Evolutionary conservation across 2,113 vertebrate species (phyloP).

Genomic region (Megatriorchis doriae): DNA sequence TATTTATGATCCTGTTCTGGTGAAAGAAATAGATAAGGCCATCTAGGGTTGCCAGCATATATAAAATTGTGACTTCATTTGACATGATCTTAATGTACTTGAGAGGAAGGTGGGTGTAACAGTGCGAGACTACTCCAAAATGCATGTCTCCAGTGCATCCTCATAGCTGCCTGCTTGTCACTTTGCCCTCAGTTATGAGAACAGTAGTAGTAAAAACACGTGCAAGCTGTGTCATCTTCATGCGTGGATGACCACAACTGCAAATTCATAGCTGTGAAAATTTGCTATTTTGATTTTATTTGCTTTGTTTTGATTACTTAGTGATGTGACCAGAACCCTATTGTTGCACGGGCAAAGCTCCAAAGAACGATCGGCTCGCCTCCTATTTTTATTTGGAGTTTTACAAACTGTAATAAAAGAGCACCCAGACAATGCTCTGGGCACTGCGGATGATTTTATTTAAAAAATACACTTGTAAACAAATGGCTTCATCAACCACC

Average conservation of each 20-base stretch:
- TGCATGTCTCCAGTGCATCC: neutral
- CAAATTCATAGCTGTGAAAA: neutral
- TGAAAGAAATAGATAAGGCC: neutral
- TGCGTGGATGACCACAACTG: neutral
- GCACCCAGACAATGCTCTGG: conserved; percentile 26
- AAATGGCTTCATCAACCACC: conserved; percentile 21
- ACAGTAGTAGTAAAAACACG: neutral
- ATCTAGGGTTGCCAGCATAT: neutral
- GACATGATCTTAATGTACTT: neutral
- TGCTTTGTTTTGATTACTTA: neutral
- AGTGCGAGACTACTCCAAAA: neutral
- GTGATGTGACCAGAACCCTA: neutral
- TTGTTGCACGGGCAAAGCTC: conserved; percentile 4
- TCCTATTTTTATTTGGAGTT: conserved; percentile 13
- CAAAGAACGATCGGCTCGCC: neutral
- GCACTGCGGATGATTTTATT: neutral
- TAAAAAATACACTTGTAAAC: conserved; percentile 24
- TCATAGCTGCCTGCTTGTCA: neutral
- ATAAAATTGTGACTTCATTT: neutral
- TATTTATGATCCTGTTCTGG: neutral
- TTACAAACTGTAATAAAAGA: conserved; percentile 38
- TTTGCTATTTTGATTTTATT: neutral
- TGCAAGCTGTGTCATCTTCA: neutral
- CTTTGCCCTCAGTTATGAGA: neutral
- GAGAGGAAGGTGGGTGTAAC: neutral